phyloP scores from a whole-genome alignment of 2,888 invertebrate species.

The Cyclophora albipunctata region DNA sequence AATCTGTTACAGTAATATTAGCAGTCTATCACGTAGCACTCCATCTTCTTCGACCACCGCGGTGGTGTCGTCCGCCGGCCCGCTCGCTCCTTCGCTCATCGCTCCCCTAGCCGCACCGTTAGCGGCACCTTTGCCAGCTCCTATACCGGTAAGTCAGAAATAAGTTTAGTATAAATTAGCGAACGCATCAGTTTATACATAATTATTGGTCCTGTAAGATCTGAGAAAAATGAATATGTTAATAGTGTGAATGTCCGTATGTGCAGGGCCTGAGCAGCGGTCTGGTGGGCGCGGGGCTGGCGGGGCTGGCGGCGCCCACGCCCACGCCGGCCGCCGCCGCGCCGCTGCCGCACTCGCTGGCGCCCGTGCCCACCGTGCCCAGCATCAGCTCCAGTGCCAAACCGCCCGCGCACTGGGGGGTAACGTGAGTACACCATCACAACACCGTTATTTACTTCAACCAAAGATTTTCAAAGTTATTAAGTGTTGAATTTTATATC shows the following conservation, averaged over 20 bases:
- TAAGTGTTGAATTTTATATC: not conserved
- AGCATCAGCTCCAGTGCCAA: conserved; percentile 68
- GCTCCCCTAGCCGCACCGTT: conserved; percentile 47
- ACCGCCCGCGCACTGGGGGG: conserved; percentile 71
- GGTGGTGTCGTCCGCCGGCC: conserved; percentile 40
- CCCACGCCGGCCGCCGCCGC: conserved; percentile 55
- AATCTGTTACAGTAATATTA: conserved; percentile 81
- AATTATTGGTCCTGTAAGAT: too few species aligned
- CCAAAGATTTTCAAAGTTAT: too few species aligned
- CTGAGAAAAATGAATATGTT: too few species aligned
- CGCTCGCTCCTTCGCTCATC: conserved; percentile 44
- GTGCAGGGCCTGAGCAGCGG: conserved; percentile 35
- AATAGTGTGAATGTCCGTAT: too few species aligned
- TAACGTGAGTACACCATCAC: conserved; percentile 59
- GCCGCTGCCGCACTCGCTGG: conserved; percentile 65
- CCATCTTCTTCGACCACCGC: conserved; percentile 59
- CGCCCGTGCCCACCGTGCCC: conserved; percentile 69
- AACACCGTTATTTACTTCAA: not conserved
- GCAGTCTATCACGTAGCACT: conserved; percentile 84
- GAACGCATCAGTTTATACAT: not conserved
- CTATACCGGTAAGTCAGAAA: conserved; percentile 34
- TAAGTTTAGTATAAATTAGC: conserved; percentile 2
- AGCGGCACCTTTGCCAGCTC: conserved; percentile 37
- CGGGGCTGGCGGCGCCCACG: conserved; percentile 60
- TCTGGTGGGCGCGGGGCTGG: conserved; percentile 49